Evolutionary conservation across 2,113 vertebrate species (phyloP).

Genomic region (Rhinogobius similis): DNA sequence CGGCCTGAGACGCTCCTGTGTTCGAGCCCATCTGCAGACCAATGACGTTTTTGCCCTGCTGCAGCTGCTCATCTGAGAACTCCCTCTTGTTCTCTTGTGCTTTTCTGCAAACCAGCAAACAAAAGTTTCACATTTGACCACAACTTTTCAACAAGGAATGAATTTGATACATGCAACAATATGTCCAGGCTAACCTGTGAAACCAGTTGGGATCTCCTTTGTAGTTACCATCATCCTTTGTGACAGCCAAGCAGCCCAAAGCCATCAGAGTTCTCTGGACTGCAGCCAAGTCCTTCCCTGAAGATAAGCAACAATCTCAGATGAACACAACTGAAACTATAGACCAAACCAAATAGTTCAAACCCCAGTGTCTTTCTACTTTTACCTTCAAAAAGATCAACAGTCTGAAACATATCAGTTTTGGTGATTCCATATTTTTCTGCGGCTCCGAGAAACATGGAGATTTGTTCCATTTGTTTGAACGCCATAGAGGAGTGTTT

Average conservation of each 20-base stretch:
- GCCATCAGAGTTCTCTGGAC: conserved; percentile 94
- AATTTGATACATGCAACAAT: background rate
- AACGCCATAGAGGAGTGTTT: conserved; percentile 87
- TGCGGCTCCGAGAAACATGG: conserved; percentile 89
- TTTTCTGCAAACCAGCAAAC: conserved; percentile 79
- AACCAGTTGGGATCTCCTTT: conserved; percentile 92
- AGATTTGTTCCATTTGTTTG: conserved; percentile 97
- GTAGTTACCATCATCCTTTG: conserved; percentile 89
- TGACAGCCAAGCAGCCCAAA: conserved; percentile 91
- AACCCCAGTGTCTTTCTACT: background rate
- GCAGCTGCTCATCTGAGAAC: conserved; percentile 90
- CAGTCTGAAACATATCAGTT: conserved; percentile 94
- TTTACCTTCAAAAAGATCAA: conserved; percentile 93
- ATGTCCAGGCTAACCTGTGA: conserved; percentile 83
- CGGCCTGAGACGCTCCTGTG: conserved; percentile 90
- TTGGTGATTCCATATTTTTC: conserved; percentile 90
- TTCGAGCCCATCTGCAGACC: conserved; percentile 96
- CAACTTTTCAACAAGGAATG: conserved; percentile 4
- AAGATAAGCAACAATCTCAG: conserved; percentile 33
- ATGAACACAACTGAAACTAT: conserved; percentile 19
- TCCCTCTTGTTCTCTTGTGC: conserved; percentile 92
- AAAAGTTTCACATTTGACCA: conserved; percentile 23
- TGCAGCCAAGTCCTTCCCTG: conserved; percentile 92
- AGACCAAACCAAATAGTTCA: background rate
- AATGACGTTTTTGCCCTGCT: conserved; percentile 89